phyloP scores from a whole-genome alignment of 1,140 invertebrate genomes.

The Danaus melanippus region DNA sequence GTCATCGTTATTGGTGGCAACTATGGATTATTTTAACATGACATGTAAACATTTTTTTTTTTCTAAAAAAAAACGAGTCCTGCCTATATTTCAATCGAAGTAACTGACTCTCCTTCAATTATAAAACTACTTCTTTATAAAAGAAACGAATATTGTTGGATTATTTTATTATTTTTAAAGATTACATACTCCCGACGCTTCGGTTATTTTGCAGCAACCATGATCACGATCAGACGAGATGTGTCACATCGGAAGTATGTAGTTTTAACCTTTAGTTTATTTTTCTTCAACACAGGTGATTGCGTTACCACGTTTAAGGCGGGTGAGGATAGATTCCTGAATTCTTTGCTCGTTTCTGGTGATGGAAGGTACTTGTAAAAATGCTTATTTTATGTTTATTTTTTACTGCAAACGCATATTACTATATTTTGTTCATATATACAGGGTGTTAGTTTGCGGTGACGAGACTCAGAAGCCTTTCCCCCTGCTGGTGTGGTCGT shows the following conservation, averaged over 20 bases:
- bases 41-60: too few relatives aligned
- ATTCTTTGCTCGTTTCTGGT: slow-evolving; percentile 88
- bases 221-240: too few relatives aligned
- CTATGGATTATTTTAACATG: too few relatives aligned
- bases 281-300: slow-evolving; percentile 72
- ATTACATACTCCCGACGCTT: too few relatives aligned
- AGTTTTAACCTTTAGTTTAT: slow-evolving; percentile 1
- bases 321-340: slow-evolving; percentile 89
- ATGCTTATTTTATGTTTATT: too few relatives aligned
- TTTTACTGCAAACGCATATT: background rate
- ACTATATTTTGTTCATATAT: slow-evolving; percentile 1
- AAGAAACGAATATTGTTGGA: background rate
- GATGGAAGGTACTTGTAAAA: slow-evolving; percentile 79
- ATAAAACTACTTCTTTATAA: too few relatives aligned
- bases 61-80: too few relatives aligned
- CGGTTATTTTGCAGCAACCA: too few relatives aligned
- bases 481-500: slow-evolving; percentile 89
- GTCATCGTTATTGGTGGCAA: background rate
- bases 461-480: slow-evolving; percentile 94
- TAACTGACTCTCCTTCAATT: too few relatives aligned
- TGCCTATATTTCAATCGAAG: too few relatives aligned
- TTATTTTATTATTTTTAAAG: too few relatives aligned
- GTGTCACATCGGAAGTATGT: too few relatives aligned
- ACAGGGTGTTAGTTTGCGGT: slow-evolving; percentile 87
- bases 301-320: slow-evolving; percentile 91